Evolutionary conservation across 2,888 invertebrate genomes (phyloP).

Genomic region (Cosmia pyralina): DNA sequence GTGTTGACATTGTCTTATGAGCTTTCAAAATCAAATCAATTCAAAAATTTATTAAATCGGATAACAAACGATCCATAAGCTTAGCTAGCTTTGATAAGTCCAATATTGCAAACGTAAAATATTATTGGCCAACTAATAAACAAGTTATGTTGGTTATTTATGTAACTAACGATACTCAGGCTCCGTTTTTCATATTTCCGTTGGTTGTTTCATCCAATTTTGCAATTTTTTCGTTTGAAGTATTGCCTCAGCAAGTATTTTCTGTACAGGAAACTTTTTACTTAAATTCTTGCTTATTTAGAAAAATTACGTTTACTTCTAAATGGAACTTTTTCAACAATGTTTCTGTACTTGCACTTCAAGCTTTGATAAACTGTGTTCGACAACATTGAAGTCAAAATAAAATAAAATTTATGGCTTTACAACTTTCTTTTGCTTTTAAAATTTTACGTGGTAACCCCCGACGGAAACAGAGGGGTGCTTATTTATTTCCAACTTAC

Average conservation of each 20-base stretch:
- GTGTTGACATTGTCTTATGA: not conserved
- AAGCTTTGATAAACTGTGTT: conserved; percentile 25
- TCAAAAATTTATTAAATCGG: too few relatives aligned
- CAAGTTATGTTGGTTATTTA: not conserved
- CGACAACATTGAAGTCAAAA: not conserved
- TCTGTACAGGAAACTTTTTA: conserved; percentile 24
- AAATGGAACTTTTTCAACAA: conserved; percentile 42
- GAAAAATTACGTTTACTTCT: conserved; percentile 37
- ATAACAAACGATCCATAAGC: too few relatives aligned
- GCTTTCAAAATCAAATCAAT: too few relatives aligned
- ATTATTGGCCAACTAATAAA: conserved; percentile 4
- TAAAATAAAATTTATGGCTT: not conserved
- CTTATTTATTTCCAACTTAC: too few relatives aligned
- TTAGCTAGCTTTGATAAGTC: not conserved
- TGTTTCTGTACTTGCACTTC: conserved; percentile 28
- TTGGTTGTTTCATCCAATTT: conserved; percentile 7
- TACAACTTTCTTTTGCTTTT: conserved; percentile 4
- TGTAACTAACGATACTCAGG: not conserved
- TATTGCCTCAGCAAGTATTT: conserved; percentile 20
- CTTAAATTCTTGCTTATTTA: conserved; percentile 36
- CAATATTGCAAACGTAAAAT: not conserved
- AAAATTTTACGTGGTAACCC: too few relatives aligned
- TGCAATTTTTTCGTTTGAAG: conserved; percentile 26
- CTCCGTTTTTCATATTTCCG: not conserved
- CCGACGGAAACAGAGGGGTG: too few relatives aligned